Base-by-base conservation (phyloP, 2,888 invertebrate species). In the Trichogramma evanescens region DNA sequence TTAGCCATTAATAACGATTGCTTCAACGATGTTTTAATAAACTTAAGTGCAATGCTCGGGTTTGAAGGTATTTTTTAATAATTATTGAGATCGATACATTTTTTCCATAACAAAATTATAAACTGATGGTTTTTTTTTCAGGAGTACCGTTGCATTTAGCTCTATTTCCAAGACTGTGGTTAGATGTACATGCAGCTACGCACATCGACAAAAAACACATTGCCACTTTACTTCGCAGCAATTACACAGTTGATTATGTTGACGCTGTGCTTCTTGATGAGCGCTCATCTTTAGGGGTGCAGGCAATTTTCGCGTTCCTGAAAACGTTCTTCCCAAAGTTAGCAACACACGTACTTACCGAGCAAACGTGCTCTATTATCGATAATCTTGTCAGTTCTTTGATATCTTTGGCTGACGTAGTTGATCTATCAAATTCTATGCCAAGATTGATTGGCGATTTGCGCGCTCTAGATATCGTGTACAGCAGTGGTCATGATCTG, bases 291-390 rank as follows among this genome's bases (percentile, higher is more conserved):
- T 81, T 95, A 7, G 92, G 89, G 66, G 91, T 92, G 71, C 87
- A 88, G 57, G 85, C 88, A 70, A 91, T 95, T 70, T 90, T 90
- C 76, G 89, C 91, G 73, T 95, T 95, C 77, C 83, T 95, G 76
- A 88, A 88, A 70, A 88, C 91, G 63, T 94, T 92, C 75, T 93
- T 95, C 75, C 93, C 94, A 0, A 94, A 93, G 84, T 89, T 93
- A 78, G 83, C 85, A 38, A 81, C 81, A 48, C 85, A 84, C 69
- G 85, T 84, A 56, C 72, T 84, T 45, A 82, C 83, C 4, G 84
- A 84, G 66, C 84, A 84, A 69, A 85, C 85, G 1, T 78, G 84
- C 64, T 80, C 82, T 45, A 80, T 86, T 68, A 82, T 86, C 59
- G 84, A 84, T 66, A 84, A 82, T 67, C 80, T 85, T 6, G 83